A percentile compares a stretch with the other conserved stretches of the same genome.
Conservation (phyloP, 2,113 vertebrate species). For the Onychorhynchus coronatus region DNA sequence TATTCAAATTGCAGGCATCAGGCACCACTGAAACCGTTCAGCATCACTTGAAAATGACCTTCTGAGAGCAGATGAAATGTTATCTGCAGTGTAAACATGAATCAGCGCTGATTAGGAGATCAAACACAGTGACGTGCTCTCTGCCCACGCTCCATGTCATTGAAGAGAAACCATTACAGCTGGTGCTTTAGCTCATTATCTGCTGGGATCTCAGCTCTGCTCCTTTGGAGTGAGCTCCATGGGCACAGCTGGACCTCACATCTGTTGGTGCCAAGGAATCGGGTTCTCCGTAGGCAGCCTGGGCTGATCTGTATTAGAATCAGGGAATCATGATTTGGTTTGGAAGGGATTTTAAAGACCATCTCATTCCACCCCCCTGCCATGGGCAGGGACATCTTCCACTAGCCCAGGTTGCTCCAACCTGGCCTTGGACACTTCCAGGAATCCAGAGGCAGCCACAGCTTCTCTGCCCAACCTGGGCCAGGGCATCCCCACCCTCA, state of each 20-base stretch:
- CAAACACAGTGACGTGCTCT: not conserved
- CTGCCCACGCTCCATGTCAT: slow-evolving; percentile 10
- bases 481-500: not conserved
- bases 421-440: not conserved
- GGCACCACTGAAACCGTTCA: not conserved
- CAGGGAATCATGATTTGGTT: accelerated
- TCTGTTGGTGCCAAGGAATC: not conserved
- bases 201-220: not conserved
- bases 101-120: slow-evolving; percentile 21
- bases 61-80: not conserved
- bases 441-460: not conserved
- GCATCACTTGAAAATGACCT: not conserved
- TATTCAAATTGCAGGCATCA: not conserved
- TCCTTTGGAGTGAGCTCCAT: not conserved
- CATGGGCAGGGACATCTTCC: not conserved
- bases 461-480: not conserved
- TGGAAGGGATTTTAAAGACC: not conserved
- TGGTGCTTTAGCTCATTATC: not conserved
- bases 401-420: accelerated
- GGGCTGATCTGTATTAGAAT: too few species aligned
- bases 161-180: not conserved
- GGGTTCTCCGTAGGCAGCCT: not conserved
- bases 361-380: accelerated
- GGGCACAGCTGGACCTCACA: not conserved
- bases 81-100: slow-evolving; percentile 4